These are phyloP conservation scores for Pristionchus exspectatus DNA, from an alignment of 2,888 invertebrate species.

Conservation along the genomic window DNA sequence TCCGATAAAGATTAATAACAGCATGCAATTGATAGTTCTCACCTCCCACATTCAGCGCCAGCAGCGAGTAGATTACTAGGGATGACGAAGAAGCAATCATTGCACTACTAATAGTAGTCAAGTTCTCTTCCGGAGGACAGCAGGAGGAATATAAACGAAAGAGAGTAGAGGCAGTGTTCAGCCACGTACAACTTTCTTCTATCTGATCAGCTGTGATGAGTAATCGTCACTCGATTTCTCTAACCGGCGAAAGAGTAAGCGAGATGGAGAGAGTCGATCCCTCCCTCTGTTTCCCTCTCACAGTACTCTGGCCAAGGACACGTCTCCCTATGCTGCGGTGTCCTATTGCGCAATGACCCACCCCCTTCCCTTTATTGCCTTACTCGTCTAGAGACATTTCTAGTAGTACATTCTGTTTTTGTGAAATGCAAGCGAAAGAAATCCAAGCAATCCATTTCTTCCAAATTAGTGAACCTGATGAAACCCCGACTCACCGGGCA, in stretches of 20 bases:
- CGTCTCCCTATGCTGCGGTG: not conserved
- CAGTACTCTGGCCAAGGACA: not conserved
- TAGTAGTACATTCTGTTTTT: too few species aligned
- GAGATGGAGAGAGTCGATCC: not conserved
- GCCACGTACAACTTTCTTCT: too few species aligned
- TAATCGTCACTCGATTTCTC: not conserved
- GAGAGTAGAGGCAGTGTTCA: too few species aligned
- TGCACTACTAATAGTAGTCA: not conserved
- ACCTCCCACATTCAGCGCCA: not conserved
- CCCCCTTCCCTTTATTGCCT: not conserved
- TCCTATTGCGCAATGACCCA: not conserved
- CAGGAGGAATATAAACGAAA: too few species aligned
- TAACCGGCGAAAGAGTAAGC: not conserved
- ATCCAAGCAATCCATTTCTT: too few species aligned
- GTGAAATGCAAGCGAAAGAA: too few species aligned
- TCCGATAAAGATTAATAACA: too few species aligned
- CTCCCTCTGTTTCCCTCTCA: not conserved
- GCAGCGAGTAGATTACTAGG: not conserved
- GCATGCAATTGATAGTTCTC: not conserved
- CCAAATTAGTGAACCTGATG: not conserved
- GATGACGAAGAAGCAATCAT: not conserved
- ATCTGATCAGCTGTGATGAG: not conserved
- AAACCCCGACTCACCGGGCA: not conserved
- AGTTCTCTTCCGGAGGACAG: too few species aligned
- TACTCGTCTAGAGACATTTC: not conserved